Evolutionary conservation across 2,797 vertebrate genomes (phyloP).

Genomic region (Pampus argenteus): DNA sequence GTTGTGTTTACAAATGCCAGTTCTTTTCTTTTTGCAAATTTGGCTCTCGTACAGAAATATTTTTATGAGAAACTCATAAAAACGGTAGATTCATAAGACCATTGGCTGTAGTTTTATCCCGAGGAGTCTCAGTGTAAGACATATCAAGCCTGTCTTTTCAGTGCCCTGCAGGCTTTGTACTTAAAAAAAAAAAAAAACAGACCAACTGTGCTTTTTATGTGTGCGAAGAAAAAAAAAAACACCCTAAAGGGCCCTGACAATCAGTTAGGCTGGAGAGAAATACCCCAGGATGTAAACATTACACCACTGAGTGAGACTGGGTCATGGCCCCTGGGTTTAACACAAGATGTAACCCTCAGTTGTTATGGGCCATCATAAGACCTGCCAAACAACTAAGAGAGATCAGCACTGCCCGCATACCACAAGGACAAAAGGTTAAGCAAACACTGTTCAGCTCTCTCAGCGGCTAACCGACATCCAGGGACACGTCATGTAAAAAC

Average conservation of each 20-base stretch:
- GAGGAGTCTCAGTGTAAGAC: slow-evolving; percentile 61
- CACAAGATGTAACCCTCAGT: slow-evolving; percentile 71
- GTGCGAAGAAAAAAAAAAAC: slow-evolving; percentile 61
- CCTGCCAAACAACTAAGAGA: slow-evolving; percentile 78
- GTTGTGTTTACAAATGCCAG: slow-evolving; percentile 39
- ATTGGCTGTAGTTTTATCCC: slow-evolving; percentile 55
- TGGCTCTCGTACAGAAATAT: slow-evolving; percentile 38
- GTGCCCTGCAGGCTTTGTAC: slow-evolving; percentile 72
- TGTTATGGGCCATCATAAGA: slow-evolving; percentile 76
- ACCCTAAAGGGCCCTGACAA: slow-evolving; percentile 69
- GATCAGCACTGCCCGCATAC: slow-evolving; percentile 62
- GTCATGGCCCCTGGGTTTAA: slow-evolving; percentile 75
- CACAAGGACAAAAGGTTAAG: slow-evolving; percentile 85
- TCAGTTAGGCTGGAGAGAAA: slow-evolving; percentile 74
- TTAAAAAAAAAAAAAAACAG: slow-evolving; percentile 73
- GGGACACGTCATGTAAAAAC: slow-evolving; percentile 37
- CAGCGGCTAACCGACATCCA: slow-evolving; percentile 26
- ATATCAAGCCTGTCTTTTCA: slow-evolving; percentile 66
- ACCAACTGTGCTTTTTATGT: slow-evolving; percentile 71
- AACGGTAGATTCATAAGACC: slow-evolving; percentile 43
- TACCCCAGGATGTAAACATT: slow-evolving; percentile 80
- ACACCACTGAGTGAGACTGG: slow-evolving; percentile 72
- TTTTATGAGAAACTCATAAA: slow-evolving; percentile 42
- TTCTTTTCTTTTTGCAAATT: slow-evolving; percentile 49
- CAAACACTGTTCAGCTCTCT: slow-evolving; percentile 56